Base-by-base conservation (phyloP, 53 echinoderm and acorn worm species). In the Holothuria scabra region DNA sequence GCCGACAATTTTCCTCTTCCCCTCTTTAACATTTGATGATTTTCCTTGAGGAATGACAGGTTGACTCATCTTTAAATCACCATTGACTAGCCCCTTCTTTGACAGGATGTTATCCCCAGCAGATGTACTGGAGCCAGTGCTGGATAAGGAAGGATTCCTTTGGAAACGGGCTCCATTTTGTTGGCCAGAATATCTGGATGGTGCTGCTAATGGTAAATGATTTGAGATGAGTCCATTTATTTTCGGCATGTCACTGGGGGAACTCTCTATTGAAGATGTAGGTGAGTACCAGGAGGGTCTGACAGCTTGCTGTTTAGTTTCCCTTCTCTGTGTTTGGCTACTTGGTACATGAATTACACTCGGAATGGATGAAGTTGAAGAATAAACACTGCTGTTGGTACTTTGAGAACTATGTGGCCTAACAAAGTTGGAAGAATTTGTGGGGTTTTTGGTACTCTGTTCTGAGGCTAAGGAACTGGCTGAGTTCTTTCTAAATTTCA, bases 281-380 rank as follows among this genome's bases (percentile, higher is more conserved):
- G 82, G 82, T 37, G 82, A 81, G 12, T 81, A 81, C 82, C 82
- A 81, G 32, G 82, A 61, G 3, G 62, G 62, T n/a, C 44, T 6
- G 23, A 38, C 13, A 29, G 33, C 33, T 22, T 22, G 35, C 32
- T 80, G 80, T 28, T 60, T 61, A 35, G 59, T 22, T 16, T 61
- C 48, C 22, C 23, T 46, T 7, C 38, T 34, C 19, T 22, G 82
- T 22, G 64, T 22, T 25, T 63, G 62, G 41, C n/a, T 59, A 20
- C 72, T 34, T 21, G 85, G 89, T 24, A 95, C 86, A 19, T 94
- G 92, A 3, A 97, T 97, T 13, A 94, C 97, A 64, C 97, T 97
- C 14, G 92, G 92, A n/a, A 97, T 88, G 8, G 94, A 94, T 1
- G 99, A 95, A 1, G 92, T 91, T 0, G 94, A 94, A 18, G 94